These are phyloP conservation scores for Butorides virescens DNA, from an alignment of 2,113 vertebrate species.

Conservation along the genomic window DNA sequence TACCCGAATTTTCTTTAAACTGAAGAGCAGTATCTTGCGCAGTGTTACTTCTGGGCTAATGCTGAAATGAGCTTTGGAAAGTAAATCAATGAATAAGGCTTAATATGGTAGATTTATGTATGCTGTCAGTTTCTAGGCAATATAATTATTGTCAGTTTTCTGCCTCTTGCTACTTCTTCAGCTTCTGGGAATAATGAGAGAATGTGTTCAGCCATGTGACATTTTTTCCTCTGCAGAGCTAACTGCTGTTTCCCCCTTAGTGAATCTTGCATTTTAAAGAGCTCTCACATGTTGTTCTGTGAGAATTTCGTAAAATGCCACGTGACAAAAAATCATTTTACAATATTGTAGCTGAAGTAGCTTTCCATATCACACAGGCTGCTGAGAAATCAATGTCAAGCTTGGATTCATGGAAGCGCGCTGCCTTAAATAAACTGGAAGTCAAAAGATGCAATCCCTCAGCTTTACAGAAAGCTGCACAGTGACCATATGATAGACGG, in stretches of 20 bases:
- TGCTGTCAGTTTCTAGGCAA: constrained; percentile 57
- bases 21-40: neutral
- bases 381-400: neutral
- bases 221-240: constrained; percentile 20
- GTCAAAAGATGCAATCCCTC: neutral
- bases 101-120: constrained; percentile 52
- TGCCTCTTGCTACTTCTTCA: constrained; percentile 56
- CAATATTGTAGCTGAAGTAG: neutral
- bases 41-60: constrained; percentile 33
- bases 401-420: neutral
- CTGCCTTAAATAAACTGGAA: neutral
- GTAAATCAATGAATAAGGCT: constrained; percentile 29
- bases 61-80: constrained; percentile 58
- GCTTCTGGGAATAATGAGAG: constrained; percentile 63
- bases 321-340: neutral
- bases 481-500: neutral
- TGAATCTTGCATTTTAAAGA: constrained; percentile 50
- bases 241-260: neutral
- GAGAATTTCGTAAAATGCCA: neutral
- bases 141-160: constrained; percentile 67
- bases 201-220: constrained; percentile 48
- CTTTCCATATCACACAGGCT: neutral
- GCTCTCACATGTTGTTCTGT: neutral
- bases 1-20: constrained; percentile 7
- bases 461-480: neutral